phyloP scores from a whole-genome alignment of 2,888 invertebrate species.

The Phengaris arion region DNA sequence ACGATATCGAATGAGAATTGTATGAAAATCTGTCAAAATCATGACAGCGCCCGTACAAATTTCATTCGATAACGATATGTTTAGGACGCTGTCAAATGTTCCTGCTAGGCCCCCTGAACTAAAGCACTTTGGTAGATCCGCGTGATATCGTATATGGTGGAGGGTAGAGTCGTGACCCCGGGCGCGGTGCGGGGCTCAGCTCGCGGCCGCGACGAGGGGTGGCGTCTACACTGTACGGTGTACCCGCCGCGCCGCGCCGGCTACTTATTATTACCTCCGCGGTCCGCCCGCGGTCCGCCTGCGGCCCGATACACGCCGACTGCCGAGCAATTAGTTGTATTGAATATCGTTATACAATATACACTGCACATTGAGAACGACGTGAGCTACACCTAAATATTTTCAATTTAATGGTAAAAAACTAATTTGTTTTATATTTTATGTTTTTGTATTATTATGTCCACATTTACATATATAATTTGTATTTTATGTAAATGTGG shows the following conservation, averaged over 20 bases:
- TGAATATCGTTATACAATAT: background rate
- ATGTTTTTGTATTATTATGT: too few relatives aligned
- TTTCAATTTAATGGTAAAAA: background rate
- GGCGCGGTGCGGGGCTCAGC: conserved; percentile 42
- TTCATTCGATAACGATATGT: too few relatives aligned
- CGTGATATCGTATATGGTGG: background rate
- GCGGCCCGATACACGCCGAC: conserved; percentile 42
- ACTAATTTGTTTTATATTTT: too few relatives aligned
- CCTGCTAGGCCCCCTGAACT: too few relatives aligned
- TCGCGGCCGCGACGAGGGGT: conserved; percentile 50
- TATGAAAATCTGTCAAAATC: too few relatives aligned
- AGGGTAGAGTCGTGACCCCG: background rate
- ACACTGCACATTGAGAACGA: too few relatives aligned
- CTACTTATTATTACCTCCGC: conserved; percentile 64
- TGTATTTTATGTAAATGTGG: too few relatives aligned
- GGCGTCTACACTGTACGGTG: conserved; percentile 35
- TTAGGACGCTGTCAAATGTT: too few relatives aligned
- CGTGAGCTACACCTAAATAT: background rate
- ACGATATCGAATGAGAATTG: too few relatives aligned
- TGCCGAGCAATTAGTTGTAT: conserved; percentile 42
- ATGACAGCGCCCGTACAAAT: too few relatives aligned
- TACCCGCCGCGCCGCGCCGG: conserved; percentile 40
- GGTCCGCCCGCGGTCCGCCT: background rate
- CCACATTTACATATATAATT: too few relatives aligned
- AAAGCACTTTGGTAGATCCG: too few relatives aligned